phyloP scores from a whole-genome alignment of 2,888 invertebrate species.

The Perithous albicinctus region DNA sequence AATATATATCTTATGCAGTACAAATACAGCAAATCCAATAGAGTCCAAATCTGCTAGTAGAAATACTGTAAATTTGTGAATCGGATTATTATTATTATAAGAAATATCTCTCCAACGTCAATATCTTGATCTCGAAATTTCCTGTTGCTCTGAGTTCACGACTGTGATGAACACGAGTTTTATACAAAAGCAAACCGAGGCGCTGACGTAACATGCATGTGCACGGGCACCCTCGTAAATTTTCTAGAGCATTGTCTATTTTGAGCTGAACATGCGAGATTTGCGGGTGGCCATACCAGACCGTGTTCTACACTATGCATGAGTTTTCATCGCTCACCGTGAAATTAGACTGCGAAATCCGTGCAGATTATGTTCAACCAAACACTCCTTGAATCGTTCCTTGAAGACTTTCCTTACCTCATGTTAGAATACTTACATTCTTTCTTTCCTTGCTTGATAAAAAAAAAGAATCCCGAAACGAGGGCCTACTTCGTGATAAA shows the following conservation, averaged over 20 bases:
- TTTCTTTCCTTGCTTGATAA: slow-evolving; percentile 24
- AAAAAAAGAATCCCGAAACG: slow-evolving; percentile 17
- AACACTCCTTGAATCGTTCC: neutral
- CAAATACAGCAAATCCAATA: too few species aligned
- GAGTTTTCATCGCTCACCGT: neutral
- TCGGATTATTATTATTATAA: neutral
- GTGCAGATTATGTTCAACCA: neutral
- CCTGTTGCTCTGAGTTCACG: slow-evolving; percentile 40
- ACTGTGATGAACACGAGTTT: slow-evolving; percentile 63
- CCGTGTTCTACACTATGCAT: neutral
- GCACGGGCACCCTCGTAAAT: slow-evolving; percentile 70
- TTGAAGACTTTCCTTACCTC: neutral
- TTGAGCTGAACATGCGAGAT: slow-evolving; percentile 67
- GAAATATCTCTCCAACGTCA: neutral
- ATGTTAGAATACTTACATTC: neutral
- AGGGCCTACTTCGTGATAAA: slow-evolving; percentile 24
- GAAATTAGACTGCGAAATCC: neutral
- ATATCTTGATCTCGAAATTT: slow-evolving; percentile 18
- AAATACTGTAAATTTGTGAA: too few species aligned
- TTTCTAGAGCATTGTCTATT: slow-evolving; percentile 80
- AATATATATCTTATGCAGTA: too few species aligned
- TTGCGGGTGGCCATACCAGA: slow-evolving; percentile 19
- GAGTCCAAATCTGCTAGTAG: too few species aligned
- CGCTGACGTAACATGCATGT: slow-evolving; percentile 71
- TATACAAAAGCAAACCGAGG: slow-evolving; percentile 77